Percentiles rank a stretch among this genome's conserved stretches.
Evolutionary conservation across 2,797 vertebrate genomes (phyloP).

Genomic region (Myotis pilosus): DNA sequence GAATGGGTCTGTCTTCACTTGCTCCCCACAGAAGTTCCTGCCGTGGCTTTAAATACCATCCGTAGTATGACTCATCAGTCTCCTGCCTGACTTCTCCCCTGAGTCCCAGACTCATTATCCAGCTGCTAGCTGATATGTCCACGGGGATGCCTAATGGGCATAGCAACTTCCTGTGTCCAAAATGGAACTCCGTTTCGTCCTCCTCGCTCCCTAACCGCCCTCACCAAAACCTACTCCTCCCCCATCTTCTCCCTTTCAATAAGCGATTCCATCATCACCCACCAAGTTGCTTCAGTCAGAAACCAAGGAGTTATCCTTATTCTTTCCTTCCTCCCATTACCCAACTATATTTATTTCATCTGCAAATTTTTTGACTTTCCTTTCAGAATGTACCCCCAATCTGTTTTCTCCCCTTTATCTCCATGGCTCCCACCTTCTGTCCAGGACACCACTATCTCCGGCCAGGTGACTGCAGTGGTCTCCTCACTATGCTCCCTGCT

Average conservation of each 20-base stretch:
- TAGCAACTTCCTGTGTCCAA: neutral
- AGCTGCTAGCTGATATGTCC: neutral
- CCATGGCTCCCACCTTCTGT: neutral
- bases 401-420: neutral
- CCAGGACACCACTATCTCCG: neutral
- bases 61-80: neutral
- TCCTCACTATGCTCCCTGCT: neutral
- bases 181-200: neutral
- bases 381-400: neutral
- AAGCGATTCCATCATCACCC: neutral
- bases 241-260: neutral
- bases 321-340: neutral
- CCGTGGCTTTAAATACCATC: neutral
- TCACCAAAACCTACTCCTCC: neutral
- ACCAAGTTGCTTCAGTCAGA: neutral
- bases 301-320: neutral
- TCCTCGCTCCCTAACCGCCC: neutral
- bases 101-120: neutral
- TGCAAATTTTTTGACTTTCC: neutral
- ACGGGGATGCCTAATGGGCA: neutral
- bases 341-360: neutral
- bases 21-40: neutral
- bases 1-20: neutral
- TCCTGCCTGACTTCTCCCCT: neutral
- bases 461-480: neutral